Conservation (phyloP, 53 echinoderm and acorn worm species). For the Astropecten irregularis region DNA sequence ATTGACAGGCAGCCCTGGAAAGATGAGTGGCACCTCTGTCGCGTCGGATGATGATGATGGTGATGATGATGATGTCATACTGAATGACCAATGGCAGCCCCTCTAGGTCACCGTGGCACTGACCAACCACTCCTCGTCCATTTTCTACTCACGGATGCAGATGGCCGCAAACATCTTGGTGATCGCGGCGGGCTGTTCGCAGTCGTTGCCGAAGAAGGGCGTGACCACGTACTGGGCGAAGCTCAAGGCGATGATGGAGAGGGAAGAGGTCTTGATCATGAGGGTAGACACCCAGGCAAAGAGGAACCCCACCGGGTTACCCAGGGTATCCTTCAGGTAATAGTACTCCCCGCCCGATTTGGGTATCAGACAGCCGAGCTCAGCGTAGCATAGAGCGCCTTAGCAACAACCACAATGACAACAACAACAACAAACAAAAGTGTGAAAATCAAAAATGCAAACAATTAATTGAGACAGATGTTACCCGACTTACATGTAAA, state of each 20-base stretch:
- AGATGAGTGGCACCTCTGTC: no score
- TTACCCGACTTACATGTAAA: no score
- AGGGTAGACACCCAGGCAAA: conserved; percentile 82
- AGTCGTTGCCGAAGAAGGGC: conserved; percentile 77
- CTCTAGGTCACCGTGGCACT: no score
- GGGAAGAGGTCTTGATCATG: conserved; percentile 77
- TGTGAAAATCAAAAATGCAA: no score
- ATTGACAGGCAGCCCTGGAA: no score
- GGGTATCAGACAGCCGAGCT: conserved; percentile 86
- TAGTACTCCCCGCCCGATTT: conserved; percentile 88
- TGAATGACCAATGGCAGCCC: no score
- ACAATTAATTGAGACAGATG: no score
- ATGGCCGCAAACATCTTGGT: conserved; percentile 77
- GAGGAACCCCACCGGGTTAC: conserved; percentile 68
- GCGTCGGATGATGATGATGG: no score
- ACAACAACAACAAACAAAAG: no score
- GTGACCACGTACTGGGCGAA: conserved; percentile 83
- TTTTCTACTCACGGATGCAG: conserved; percentile 92
- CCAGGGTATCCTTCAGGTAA: conserved; percentile 75
- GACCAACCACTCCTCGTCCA: no score
- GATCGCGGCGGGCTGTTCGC: conserved; percentile 58
- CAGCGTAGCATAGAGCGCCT: conserved; percentile 92
- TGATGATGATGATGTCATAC: no score
- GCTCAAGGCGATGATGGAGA: conserved; percentile 77
- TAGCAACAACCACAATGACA: not conserved